Evolutionary conservation across 1,140 invertebrate species (phyloP).

Genomic region (Oncopodura yosiiana): DNA sequence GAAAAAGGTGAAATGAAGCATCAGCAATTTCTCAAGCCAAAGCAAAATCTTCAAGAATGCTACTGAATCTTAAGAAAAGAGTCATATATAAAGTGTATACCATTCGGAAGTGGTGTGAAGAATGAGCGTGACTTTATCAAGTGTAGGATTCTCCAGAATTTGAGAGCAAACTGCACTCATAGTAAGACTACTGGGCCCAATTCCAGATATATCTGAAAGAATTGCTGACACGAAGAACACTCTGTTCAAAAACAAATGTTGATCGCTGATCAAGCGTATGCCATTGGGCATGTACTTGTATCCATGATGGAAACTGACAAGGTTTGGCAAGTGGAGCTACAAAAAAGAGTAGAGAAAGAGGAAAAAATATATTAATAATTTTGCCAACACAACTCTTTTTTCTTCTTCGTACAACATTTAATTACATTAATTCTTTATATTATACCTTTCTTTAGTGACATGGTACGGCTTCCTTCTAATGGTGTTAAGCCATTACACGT

Average conservation of each 20-base stretch:
- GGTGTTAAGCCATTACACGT: slow-evolving; percentile 64
- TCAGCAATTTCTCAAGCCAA: no score
- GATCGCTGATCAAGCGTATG: slow-evolving; percentile 39
- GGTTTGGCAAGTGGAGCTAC: slow-evolving; percentile 28
- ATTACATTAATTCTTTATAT: neutral
- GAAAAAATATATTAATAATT: slow-evolving; percentile 1
- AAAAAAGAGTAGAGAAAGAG: neutral
- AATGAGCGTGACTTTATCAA: slow-evolving; percentile 32
- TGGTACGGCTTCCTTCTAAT: slow-evolving; percentile 55
- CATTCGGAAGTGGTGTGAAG: slow-evolving; percentile 36
- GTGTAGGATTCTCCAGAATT: slow-evolving; percentile 33
- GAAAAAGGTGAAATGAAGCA: no score
- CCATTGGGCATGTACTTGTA: slow-evolving; percentile 37
- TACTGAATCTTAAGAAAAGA: no score
- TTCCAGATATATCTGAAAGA: slow-evolving; percentile 24
- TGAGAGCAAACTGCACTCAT: slow-evolving; percentile 32
- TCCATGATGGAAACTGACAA: slow-evolving; percentile 40
- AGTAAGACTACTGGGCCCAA: slow-evolving; percentile 21
- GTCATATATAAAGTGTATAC: slow-evolving; percentile 25
- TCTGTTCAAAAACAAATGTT: slow-evolving; percentile 37
- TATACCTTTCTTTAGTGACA: slow-evolving; percentile 53
- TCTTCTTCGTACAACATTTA: neutral
- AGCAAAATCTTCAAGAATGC: no score
- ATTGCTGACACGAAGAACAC: slow-evolving; percentile 34
- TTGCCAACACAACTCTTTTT: neutral